Conservation (phyloP, 2,113 vertebrate species). For the Canis aureus region DNA sequence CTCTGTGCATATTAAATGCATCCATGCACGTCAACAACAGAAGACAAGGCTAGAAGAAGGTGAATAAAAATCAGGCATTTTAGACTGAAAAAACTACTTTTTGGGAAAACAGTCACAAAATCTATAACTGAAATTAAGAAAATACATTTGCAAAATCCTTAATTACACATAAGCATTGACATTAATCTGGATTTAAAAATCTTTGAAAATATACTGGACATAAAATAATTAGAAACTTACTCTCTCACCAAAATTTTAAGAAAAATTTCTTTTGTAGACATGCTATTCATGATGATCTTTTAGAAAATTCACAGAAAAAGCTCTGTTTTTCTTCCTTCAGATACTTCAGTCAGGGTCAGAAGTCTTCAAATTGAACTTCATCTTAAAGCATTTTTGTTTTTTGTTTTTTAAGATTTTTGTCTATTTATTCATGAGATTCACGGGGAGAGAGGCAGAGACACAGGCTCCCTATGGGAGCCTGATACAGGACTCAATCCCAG, state of each 20-base stretch:
- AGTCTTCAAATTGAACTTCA: background rate
- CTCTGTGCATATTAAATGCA: background rate
- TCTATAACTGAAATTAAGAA: background rate
- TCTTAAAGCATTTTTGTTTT: background rate
- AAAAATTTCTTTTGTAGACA: background rate
- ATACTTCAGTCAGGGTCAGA: background rate
- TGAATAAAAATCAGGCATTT: background rate
- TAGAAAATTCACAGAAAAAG: background rate
- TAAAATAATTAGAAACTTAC: background rate
- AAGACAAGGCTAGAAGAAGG: background rate
- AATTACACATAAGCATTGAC: background rate
- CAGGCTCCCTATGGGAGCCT: too few species aligned
- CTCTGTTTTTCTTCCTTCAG: background rate
- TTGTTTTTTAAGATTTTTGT: too few species aligned
- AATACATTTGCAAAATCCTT: background rate
- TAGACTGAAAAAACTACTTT: background rate
- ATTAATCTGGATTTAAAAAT: background rate
- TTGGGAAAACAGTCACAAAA: background rate
- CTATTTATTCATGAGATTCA: too few species aligned
- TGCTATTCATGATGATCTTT: background rate
- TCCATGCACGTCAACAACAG: background rate
- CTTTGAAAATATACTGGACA: background rate
- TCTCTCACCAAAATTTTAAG: background rate
- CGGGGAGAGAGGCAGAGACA: too few species aligned
- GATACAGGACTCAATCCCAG: too few species aligned